A percentile compares a stretch with the other conserved stretches of the same genome.
phyloP scores from a whole-genome alignment of 30 jellyfish, hydroid and myxozoan species.

The Aurelia sp. region DNA sequence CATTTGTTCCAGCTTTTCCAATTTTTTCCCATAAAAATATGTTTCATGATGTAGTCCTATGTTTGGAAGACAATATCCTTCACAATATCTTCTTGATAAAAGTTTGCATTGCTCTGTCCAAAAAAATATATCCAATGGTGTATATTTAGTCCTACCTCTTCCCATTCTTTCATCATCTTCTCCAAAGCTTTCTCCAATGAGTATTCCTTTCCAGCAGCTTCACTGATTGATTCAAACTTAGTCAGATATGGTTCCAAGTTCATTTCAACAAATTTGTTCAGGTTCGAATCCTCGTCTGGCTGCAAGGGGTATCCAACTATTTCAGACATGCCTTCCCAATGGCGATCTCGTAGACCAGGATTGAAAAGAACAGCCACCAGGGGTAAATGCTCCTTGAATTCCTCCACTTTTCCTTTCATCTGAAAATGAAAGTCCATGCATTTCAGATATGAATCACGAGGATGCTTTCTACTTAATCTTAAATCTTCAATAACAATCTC shows the following conservation, averaged over 20 bases:
- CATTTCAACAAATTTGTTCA: constrained; percentile 91
- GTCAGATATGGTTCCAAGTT: constrained; percentile 92
- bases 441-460: too few relatives aligned
- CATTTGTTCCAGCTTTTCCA: too few relatives aligned
- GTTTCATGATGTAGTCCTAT: too few relatives aligned
- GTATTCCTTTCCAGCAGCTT: constrained; percentile 99
- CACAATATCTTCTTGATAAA: too few relatives aligned
- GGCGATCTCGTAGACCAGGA: constrained; percentile 99
- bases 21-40: too few relatives aligned
- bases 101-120: too few relatives aligned
- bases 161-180: constrained; percentile 96
- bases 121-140: too few relatives aligned
- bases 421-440: not conserved
- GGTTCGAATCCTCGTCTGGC: constrained; percentile 93
- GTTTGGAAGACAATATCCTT: too few relatives aligned
- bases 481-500: too few relatives aligned
- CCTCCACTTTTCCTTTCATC: constrained; percentile 94
- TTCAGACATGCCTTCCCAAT: constrained; percentile 99
- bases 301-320: constrained; percentile 95
- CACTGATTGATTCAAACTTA: constrained; percentile 90
- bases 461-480: too few relatives aligned
- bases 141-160: constrained; percentile 62
- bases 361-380: constrained; percentile 88
- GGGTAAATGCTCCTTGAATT: constrained; percentile 97
- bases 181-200: constrained; percentile 97